Conservation (phyloP, 1,140 invertebrate species). For the Aphelinus certus region DNA sequence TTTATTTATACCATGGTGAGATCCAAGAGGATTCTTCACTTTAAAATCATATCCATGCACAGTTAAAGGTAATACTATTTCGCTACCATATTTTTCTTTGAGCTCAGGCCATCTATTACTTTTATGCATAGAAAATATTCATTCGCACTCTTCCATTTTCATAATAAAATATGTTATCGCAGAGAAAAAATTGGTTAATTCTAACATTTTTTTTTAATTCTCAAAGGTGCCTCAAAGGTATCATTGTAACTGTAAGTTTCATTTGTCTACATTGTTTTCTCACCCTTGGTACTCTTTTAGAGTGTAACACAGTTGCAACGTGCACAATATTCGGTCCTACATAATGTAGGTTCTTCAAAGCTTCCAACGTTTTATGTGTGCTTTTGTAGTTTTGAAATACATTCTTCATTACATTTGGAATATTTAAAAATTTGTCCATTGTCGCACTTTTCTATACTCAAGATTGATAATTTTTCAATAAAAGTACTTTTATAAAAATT, state of each 20-base stretch:
- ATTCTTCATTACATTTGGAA: slow-evolving; percentile 32
- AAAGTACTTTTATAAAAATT: slow-evolving; percentile 34
- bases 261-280: slow-evolving; percentile 27
- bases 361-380: slow-evolving; percentile 37
- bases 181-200: slow-evolving; percentile 41
- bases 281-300: slow-evolving; percentile 22
- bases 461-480: slow-evolving; percentile 24
- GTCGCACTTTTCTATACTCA: slow-evolving; percentile 28
- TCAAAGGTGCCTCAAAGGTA: slow-evolving; percentile 37
- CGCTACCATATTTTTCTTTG: slow-evolving; percentile 38
- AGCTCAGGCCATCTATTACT: slow-evolving; percentile 45
- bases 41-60: slow-evolving; percentile 54
- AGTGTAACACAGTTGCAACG: slow-evolving; percentile 26
- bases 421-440: slow-evolving; percentile 17
- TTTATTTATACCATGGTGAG: slow-evolving; percentile 49
- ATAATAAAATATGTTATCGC: slow-evolving; percentile 37
- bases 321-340: slow-evolving; percentile 34
- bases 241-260: slow-evolving; percentile 41
- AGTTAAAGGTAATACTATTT: slow-evolving; percentile 50
- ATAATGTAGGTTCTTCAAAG: slow-evolving; percentile 29
- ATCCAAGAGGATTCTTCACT: slow-evolving; percentile 52
- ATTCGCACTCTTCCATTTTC: slow-evolving; percentile 34
- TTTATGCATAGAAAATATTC: slow-evolving; percentile 32
- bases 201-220: slow-evolving; percentile 32
- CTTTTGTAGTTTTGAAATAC: slow-evolving; percentile 39